Percentiles rank a stretch among this genome's conserved stretches.
phyloP scores from a whole-genome alignment of 2,888 invertebrate genomes.

The Cecidostiba fungosa region DNA sequence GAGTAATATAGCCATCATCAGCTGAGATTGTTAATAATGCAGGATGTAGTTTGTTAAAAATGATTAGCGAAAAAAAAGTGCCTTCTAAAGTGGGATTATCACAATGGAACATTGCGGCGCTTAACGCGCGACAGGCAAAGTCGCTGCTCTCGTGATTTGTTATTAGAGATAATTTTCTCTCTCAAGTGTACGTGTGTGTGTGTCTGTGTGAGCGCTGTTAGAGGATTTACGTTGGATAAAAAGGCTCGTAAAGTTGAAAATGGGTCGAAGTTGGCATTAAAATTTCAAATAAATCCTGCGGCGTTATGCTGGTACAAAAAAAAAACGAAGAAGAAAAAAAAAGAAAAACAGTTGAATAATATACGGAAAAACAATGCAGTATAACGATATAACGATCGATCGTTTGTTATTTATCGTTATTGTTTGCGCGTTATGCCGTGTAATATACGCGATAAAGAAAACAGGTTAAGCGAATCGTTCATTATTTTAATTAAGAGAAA shows the following conservation, averaged over 20 bases:
- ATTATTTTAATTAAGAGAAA: neutral
- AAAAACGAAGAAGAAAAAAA: neutral
- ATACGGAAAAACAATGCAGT: neutral
- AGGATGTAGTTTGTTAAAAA: conserved; percentile 26
- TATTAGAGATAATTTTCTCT: conserved; percentile 26
- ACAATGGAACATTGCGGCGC: neutral
- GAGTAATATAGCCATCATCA: neutral
- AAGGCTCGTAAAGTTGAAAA: conserved; percentile 44
- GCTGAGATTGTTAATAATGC: neutral
- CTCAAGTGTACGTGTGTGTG: neutral
- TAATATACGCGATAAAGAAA: neutral
- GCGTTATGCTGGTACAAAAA: neutral
- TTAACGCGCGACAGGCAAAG: conserved; percentile 12
- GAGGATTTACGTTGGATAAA: conserved; percentile 28
- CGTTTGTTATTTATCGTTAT: neutral
- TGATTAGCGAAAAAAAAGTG: neutral
- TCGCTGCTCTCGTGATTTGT: conserved; percentile 10
- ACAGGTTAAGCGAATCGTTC: neutral
- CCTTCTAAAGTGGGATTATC: neutral
- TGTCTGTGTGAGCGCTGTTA: neutral
- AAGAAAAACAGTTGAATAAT: neutral
- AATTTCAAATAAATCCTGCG: neutral
- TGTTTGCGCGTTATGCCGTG: neutral
- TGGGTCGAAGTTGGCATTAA: conserved; percentile 41
- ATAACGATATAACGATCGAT: neutral